phyloP scores from a whole-genome alignment of 1,140 invertebrate genomes.

The Apocrypta bakeri region DNA sequence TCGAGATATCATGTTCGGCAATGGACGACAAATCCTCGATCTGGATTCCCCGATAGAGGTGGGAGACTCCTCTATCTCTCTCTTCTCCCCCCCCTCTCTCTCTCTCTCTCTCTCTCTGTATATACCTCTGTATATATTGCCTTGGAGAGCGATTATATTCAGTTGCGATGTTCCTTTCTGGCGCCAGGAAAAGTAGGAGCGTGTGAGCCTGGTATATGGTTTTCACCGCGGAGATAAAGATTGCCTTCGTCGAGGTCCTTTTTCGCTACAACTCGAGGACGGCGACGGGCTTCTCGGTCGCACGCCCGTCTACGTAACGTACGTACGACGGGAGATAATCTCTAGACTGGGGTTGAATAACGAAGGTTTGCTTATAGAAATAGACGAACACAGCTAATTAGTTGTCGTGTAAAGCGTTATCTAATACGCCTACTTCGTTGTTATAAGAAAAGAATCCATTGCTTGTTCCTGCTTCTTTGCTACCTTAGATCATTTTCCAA shows the following conservation, averaged over 20 bases:
- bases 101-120: too few species aligned
- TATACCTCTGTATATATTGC: neutral
- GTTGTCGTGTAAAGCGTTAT: slow-evolving; percentile 11
- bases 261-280: neutral
- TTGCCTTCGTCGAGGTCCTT: neutral
- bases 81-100: too few species aligned
- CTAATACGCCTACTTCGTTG: slow-evolving; percentile 15
- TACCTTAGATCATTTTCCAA: too few species aligned
- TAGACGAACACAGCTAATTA: slow-evolving; percentile 23
- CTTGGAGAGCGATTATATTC: neutral
- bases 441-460: too few species aligned
- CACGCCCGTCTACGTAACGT: neutral
- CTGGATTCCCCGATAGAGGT: neutral
- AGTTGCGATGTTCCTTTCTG: neutral
- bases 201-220: neutral
- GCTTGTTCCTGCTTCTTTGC: too few species aligned
- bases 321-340: neutral
- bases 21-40: neutral
- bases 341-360: neutral
- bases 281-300: neutral
- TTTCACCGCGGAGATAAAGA: neutral
- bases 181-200: neutral
- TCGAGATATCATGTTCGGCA: slow-evolving; percentile 8
- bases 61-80: neutral
- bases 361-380: neutral